A percentile compares a stretch with the other conserved stretches of the same genome.
Conservation (phyloP, 2,797 vertebrate species). For the Oreonectes daqikongensis region DNA sequence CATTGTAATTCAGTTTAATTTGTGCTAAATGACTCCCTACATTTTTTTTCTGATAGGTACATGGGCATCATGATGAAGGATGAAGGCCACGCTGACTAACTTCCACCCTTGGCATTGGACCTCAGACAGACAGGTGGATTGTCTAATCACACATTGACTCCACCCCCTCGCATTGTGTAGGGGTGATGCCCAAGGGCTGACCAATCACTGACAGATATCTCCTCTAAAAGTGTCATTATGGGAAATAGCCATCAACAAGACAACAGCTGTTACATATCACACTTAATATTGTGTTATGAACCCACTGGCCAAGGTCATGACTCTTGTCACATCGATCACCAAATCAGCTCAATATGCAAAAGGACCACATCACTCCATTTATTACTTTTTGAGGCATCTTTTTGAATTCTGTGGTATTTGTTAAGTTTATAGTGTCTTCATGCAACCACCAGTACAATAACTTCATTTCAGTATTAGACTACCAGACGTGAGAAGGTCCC, state of each 20-base stretch:
- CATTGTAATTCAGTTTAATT: neutral
- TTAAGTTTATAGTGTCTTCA: neutral
- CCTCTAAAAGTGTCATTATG: neutral
- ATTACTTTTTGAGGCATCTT: neutral
- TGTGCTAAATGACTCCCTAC: neutral
- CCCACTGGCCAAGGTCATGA: neutral
- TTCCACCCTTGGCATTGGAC: neutral
- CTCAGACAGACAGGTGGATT: conserved; percentile 18
- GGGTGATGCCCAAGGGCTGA: conserved; percentile 8
- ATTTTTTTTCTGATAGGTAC: conserved; percentile 67
- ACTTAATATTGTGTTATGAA: neutral
- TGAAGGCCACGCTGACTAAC: conserved; percentile 54
- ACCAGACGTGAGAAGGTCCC: neutral
- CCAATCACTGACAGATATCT: conserved; percentile 6
- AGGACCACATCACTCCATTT: conserved; percentile 6
- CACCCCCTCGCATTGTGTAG: conserved; percentile 3
- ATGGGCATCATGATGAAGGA: conserved; percentile 90
- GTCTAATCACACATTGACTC: conserved; percentile 19
- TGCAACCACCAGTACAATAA: neutral
- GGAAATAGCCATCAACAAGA: neutral
- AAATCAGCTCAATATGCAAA: neutral
- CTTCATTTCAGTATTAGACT: conserved; percentile 9
- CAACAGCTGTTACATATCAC: neutral
- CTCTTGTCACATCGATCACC: neutral
- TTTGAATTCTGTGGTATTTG: conserved; percentile 16